Percentiles rank a stretch among this genome's conserved stretches.
phyloP scores from a whole-genome alignment of 2,113 vertebrate species.

The Felis chaus region DNA sequence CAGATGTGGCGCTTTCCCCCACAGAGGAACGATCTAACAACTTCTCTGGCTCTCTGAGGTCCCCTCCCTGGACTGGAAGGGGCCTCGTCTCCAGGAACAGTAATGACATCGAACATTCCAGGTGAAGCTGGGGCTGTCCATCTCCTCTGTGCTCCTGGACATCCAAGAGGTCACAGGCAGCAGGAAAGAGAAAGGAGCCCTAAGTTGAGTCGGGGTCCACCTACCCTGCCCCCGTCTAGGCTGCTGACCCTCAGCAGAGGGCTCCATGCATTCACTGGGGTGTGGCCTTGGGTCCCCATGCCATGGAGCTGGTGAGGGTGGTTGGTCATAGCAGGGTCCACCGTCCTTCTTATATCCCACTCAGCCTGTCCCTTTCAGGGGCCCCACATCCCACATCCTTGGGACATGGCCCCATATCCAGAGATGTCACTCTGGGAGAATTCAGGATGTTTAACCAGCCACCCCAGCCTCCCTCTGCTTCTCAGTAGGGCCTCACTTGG shows the following conservation, averaged over 20 bases:
- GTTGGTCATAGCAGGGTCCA: not conserved
- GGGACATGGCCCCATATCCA: not conserved
- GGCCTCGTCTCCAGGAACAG: not conserved
- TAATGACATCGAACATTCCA: not conserved
- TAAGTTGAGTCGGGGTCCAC: not conserved
- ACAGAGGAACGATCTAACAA: not conserved
- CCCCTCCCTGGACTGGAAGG: not conserved
- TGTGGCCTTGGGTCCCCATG: too few relatives aligned
- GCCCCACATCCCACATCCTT: not conserved
- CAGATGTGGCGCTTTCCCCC: not conserved
- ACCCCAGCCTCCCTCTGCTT: not conserved
- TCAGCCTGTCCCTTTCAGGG: not conserved
- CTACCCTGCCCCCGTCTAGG: not conserved
- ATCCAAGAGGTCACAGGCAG: not conserved
- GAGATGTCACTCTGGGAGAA: not conserved
- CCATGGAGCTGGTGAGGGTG: not conserved
- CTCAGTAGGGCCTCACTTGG: not conserved
- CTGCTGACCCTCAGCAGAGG: not conserved
- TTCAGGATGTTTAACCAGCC: fast-evolving
- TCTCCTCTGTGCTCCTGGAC: not conserved
- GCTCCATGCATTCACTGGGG: too few relatives aligned
- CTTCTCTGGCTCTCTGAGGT: not conserved
- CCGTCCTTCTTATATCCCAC: not conserved
- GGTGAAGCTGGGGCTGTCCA: not conserved
- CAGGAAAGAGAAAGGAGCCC: not conserved